phyloP scores from a whole-genome alignment of 1,140 invertebrate genomes.

The Drosophila bifasciata region DNA sequence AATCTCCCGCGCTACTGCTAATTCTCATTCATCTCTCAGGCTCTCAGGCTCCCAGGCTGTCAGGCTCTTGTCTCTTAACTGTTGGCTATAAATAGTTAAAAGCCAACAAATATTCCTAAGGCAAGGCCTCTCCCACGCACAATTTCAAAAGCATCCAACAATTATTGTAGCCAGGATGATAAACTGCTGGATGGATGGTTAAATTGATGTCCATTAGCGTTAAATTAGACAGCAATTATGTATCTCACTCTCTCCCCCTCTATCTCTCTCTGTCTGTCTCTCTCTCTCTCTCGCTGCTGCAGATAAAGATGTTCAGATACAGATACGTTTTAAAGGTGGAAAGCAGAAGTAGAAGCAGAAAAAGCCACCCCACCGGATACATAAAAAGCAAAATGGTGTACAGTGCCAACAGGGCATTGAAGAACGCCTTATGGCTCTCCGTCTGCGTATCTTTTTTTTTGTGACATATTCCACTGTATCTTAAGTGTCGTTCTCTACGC shows the following conservation, averaged over 20 bases:
- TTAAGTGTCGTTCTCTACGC: neutral
- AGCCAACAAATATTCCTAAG: constrained; percentile 5
- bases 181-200: constrained; percentile 58
- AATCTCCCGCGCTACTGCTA: no score
- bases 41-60: constrained; percentile 2
- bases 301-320: constrained; percentile 32
- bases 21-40: no score
- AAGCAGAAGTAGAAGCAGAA: neutral
- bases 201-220: constrained; percentile 77
- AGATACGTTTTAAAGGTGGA: constrained; percentile 40
- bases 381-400: constrained; percentile 25
- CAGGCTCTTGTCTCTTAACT: neutral
- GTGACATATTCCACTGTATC: neutral
- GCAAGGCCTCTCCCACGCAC: constrained; percentile 22
- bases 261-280: no score
- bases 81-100: constrained; percentile 37
- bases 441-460: constrained; percentile 3
- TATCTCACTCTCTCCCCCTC: constrained; percentile 10
- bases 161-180: constrained; percentile 58
- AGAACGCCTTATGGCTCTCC: neutral
- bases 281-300: constrained; percentile 21
- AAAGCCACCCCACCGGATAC: constrained; percentile 18
- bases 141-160: constrained; percentile 5
- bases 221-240: constrained; percentile 79
- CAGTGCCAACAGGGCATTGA: constrained; percentile 6